Evolutionary conservation across 2,888 invertebrate genomes (phyloP).

Genomic region (Kryphioiulus occultus): DNA sequence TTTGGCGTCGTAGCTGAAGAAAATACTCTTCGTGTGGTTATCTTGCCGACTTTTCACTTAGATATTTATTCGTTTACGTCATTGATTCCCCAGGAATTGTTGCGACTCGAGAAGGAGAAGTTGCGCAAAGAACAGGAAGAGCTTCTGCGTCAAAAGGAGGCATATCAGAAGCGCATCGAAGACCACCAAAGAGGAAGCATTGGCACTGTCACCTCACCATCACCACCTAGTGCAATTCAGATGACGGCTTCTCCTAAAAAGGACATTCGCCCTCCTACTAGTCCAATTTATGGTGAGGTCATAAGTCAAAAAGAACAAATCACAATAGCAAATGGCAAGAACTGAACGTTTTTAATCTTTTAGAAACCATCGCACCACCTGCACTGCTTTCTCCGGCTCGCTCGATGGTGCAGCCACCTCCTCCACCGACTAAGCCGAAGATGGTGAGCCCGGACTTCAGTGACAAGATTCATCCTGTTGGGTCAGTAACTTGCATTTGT

Average conservation of each 20-base stretch:
- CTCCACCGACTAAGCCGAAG: constrained; percentile 7
- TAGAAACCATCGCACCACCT: background rate
- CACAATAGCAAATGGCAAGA: background rate
- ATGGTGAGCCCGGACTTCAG: background rate
- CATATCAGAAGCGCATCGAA: constrained; percentile 52
- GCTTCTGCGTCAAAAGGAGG: constrained; percentile 52
- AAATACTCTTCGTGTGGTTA: background rate
- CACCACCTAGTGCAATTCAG: background rate
- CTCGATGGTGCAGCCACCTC: background rate
- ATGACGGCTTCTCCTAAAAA: background rate
- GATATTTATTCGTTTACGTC: too few species aligned
- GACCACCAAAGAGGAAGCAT: constrained; percentile 60
- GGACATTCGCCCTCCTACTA: background rate
- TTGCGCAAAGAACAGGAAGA: constrained; percentile 56
- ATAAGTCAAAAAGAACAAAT: background rate
- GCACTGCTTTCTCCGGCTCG: background rate
- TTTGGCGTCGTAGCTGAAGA: too few species aligned
- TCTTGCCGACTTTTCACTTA: background rate
- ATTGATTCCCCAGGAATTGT: constrained; percentile 54
- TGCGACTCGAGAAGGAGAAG: constrained; percentile 56
- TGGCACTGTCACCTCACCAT: background rate
- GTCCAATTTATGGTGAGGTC: constrained; percentile 37
- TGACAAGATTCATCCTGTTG: background rate
- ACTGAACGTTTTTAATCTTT: background rate
- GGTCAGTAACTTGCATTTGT: too few species aligned